These are phyloP conservation scores for Enoplosus armatus DNA, from an alignment of 2,797 vertebrate species.

Conservation along the genomic window DNA sequence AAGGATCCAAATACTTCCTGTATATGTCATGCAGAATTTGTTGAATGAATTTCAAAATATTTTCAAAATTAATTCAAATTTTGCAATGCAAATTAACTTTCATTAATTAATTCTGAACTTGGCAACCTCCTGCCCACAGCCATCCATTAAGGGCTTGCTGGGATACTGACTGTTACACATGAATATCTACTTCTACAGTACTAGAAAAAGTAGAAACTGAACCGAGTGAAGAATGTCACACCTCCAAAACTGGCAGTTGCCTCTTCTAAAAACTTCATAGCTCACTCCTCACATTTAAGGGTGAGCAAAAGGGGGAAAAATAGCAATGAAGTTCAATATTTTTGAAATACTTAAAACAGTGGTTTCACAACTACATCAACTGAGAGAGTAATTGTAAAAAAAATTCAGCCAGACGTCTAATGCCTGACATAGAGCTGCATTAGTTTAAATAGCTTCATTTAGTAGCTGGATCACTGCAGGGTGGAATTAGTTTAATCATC, in stretches of 20 bases:
- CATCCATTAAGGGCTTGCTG: neutral
- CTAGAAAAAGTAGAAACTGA: too few relatives aligned
- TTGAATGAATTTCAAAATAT: neutral
- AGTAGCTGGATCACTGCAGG: neutral
- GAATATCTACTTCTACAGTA: too few relatives aligned
- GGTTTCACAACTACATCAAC: neutral
- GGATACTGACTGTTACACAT: neutral
- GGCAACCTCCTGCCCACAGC: neutral
- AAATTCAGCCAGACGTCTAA: neutral
- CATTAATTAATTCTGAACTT: constrained; percentile 2
- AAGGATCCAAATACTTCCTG: too few relatives aligned
- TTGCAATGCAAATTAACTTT: too few relatives aligned
- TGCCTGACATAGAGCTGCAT: neutral
- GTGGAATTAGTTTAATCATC: neutral
- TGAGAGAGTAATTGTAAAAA: neutral
- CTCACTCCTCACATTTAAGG: neutral
- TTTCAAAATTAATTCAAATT: neutral
- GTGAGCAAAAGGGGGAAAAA: neutral
- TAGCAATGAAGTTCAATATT: neutral
- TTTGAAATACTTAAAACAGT: neutral
- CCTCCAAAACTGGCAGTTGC: neutral
- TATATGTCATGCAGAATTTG: too few relatives aligned
- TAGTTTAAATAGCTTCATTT: neutral
- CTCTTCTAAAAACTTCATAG: neutral
- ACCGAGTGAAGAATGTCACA: too few relatives aligned